These are phyloP conservation scores for Anisognathus igniventris DNA, from an alignment of 2,797 vertebrate species.

Conservation along the genomic window DNA sequence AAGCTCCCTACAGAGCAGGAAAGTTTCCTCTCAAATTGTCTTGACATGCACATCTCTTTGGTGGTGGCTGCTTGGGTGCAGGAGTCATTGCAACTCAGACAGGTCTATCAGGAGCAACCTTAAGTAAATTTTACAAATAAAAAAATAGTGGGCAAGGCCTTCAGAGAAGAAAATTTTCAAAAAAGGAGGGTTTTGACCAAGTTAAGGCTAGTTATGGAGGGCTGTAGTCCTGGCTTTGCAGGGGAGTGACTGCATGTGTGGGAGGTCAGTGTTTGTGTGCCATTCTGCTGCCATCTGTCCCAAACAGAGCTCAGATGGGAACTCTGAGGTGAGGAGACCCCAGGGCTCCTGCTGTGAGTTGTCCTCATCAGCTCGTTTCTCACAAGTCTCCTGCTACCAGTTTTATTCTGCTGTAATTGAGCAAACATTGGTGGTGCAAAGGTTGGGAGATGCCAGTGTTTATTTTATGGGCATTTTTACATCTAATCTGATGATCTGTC, in stretches of 20 bases:
- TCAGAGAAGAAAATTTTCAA: background rate
- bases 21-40: background rate
- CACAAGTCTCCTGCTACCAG: background rate
- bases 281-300: background rate
- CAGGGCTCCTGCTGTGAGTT: rapidly evolving
- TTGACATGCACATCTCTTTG: background rate
- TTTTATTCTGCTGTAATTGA: rapidly evolving
- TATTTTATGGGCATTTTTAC: background rate
- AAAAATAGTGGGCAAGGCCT: background rate
- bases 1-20: background rate
- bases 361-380: background rate
- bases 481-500: background rate
- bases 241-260: background rate
- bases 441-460: background rate
- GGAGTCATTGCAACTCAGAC: background rate
- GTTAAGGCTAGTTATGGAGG: background rate
- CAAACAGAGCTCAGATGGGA: background rate
- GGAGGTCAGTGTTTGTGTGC: rapidly evolving
- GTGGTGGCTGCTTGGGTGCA: background rate
- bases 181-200: background rate
- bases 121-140: background rate
- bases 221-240: background rate
- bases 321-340: background rate
- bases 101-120: background rate
- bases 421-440: background rate